Base-by-base conservation (phyloP, 2,113 vertebrate species). In the Carassius auratus region DNA sequence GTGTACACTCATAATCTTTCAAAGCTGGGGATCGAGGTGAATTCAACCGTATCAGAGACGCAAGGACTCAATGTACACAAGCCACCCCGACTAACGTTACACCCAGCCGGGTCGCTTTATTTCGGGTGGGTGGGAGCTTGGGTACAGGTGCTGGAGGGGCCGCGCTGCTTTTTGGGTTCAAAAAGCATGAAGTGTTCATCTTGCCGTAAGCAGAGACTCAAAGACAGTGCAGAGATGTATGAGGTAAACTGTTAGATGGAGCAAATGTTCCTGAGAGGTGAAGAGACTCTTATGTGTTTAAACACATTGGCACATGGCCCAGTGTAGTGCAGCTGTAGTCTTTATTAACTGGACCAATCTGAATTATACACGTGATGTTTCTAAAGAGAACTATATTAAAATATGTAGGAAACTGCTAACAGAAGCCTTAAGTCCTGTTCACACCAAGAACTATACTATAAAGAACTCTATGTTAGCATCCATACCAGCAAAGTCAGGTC, bases 91-190 rank as follows among this genome's bases (percentile, higher is more conserved):
- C 90, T 95, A 33, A 91, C 84, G 48, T 87, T 93, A 81, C 92
- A 50, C 7, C 87, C 93, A 0, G 94, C 93, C 0, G 94, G 94
- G 3, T 95, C 95, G 0, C 92, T 95, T 9, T 95, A 96, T 83
- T 96, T 95, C 9, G 95, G 94, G 0, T 95, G 94, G 95, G 87
- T 95, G 79, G 95, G 95, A 15, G 94, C 93, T 0, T 94, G 94
- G 83, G 87, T 94, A 12, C 93, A 95, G 87, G 88, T 95, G 79
- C 74, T 96, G 64, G 94, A 7, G 94, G 95, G 1, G 26, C 86
- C 0, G 93, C 93, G 0, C 84, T 96, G 59, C 73, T 93, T 84
- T 90, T 94, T 57, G 93, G 93, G 83, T 94, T 94, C 84, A 94
- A 93, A 93, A 55, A 84, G 86, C 1, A 92, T 93, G 1, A 81